Percentiles rank a stretch among this genome's conserved stretches.
These are phyloP conservation scores for Aphidius gifuensis DNA, from an alignment of 1,140 invertebrate genomes.

Conservation along the genomic window DNA sequence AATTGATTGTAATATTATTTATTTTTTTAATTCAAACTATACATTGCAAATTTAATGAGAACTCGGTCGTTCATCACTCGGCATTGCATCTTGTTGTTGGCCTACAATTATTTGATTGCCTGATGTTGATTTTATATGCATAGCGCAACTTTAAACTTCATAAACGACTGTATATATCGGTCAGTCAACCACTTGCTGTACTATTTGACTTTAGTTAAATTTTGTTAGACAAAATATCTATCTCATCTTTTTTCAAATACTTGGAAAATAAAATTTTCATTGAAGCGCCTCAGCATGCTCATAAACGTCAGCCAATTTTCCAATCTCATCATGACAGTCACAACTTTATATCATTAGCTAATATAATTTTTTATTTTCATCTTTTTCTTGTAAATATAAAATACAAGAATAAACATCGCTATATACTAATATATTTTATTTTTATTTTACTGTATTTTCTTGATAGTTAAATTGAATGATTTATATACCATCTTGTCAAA, in stretches of 20 bases:
- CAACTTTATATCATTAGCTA: no score
- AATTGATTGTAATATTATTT: slow-evolving; percentile 1
- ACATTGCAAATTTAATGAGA: slow-evolving; percentile 16
- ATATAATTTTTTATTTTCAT: no score
- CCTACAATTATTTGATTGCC: slow-evolving; percentile 16
- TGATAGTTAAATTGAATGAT: no score
- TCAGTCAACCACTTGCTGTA: slow-evolving; percentile 18
- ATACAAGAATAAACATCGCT: no score
- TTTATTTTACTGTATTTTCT: no score
- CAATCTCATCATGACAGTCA: no score
- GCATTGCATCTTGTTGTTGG: neutral
- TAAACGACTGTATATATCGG: slow-evolving; percentile 12
- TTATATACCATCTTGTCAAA: no score
- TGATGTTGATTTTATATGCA: neutral
- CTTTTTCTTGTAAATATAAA: no score
- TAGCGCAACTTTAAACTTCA: slow-evolving; percentile 1
- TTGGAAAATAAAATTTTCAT: neutral
- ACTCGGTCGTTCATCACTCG: slow-evolving; percentile 17
- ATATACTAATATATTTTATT: no score
- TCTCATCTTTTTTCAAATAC: neutral
- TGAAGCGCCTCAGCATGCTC: neutral
- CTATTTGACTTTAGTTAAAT: neutral
- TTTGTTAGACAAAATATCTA: neutral
- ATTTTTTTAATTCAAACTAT: neutral
- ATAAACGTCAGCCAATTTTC: slow-evolving; percentile 1